Base-by-base conservation (phyloP, 2,797 vertebrate genomes). In the Pteropus rufus region DNA sequence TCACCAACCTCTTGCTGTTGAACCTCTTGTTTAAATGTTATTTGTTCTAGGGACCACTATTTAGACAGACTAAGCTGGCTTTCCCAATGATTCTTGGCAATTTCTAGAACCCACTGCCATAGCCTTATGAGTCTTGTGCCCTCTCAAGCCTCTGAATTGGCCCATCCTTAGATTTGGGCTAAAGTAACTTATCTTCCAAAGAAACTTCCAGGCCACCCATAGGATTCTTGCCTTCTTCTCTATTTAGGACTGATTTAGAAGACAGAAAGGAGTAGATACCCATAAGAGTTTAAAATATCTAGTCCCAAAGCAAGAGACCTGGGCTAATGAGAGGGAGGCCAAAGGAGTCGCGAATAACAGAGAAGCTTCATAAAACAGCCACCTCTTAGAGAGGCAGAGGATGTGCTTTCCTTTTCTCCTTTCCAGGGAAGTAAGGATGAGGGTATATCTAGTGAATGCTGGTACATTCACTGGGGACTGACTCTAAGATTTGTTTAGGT, bases 1-100 rank as follows among this genome's bases (percentile, higher is more conserved):
- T 44, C 24, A 36, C 26, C 41, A 58, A 23, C 12, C 36, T 41
- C 5, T 86, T 82, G 23, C 88, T 79, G 46, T 34, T 58, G 56
- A 95, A 58, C 5, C 82, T 82, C 18, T 84, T 82, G 54, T 34
- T 58, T 49, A 95, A 58, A 75, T 15, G 49, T 26, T 14, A 49
- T n/a, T 67, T 39, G n/a, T 44, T 87, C 58, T 73, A 69, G 69
- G 79, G 60, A 44, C 26, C 14, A 19, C 19, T 49, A 29, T 65
- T 41, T 4, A 60, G 70, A 79, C 21, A 83, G 41, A 52, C 6
- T 24, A 19, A 67, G 41, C 34, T 36, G 64, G 29, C 24, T 19
- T 54, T 60, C 26, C 34, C 36, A 56, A 4, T 19, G 23, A 44
- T 54, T 26, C 34, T 19, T 10, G 31, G 29, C 34, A 44, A 29